phyloP scores from a whole-genome alignment of 2,888 invertebrate genomes.

The Phorcus lineatus region DNA sequence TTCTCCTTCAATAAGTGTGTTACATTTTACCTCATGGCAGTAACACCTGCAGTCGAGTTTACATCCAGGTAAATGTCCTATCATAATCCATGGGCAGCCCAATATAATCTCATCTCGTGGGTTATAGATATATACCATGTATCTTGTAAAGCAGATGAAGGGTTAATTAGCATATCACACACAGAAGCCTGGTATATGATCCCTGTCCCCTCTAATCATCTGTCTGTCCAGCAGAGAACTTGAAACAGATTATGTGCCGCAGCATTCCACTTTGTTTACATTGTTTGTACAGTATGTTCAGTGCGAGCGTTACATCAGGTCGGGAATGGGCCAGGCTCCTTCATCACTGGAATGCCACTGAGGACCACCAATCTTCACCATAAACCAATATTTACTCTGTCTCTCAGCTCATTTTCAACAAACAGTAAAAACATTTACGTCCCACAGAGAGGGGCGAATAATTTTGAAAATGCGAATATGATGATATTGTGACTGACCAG shows the following conservation, averaged over 20 bases:
- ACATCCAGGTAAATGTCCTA: no score
- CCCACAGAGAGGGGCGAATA: not conserved
- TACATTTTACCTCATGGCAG: no score
- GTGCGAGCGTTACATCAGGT: not conserved
- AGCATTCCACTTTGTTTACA: not conserved
- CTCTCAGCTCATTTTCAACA: not conserved
- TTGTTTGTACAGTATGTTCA: conserved; percentile 4
- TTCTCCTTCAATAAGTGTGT: no score
- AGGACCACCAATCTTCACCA: not conserved
- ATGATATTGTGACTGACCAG: not conserved
- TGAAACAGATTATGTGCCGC: not conserved
- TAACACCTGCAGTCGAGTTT: no score
- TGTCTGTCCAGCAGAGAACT: conserved; percentile 1
- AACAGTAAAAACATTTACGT: not conserved
- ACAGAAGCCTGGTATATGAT: not conserved
- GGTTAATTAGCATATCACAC: no score
- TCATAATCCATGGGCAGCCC: no score
- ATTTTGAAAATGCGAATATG: not conserved
- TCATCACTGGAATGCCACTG: conserved; percentile 1
- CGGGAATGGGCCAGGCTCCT: not conserved
- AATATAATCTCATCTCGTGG: no score
- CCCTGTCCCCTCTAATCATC: not conserved
- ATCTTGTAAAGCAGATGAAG: no score
- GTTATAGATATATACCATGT: no score
- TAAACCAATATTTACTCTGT: conserved; percentile 4